Base-by-base conservation (phyloP, 2,113 vertebrate species). In the Oostethus manadensis region DNA sequence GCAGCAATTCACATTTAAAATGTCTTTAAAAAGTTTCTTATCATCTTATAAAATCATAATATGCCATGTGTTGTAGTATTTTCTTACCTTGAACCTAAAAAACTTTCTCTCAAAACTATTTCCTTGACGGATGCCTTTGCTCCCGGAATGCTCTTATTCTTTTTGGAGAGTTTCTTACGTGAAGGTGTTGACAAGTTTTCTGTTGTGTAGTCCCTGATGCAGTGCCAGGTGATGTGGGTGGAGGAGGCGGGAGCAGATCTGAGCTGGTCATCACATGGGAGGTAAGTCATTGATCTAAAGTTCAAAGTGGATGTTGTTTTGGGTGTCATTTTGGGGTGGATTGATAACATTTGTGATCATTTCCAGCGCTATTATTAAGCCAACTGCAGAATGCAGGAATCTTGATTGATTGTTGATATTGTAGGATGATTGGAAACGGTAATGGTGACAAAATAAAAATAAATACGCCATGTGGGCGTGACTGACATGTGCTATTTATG, bases 231-330 rank as follows among this genome's bases (percentile, higher is more conserved):
- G 93, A 96, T 55, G 94, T 96, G 80, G 92, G 90, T 35, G 95
- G 95, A 81, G 95, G 95, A 74, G 95, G 94, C 33, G 95, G 95
- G 64, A 95, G 93, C 84, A 91, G 92, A 60, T 93, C 93, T 57
- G 95, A 98, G 79, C 84, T 98, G 74, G 94, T 98, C 82, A 96
- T 98, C 81, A 96, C 93, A 45, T 98, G 95, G 95, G 95, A 98
- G 87, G 95, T 98, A 92, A 95, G 92, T 94, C 81, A 87, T 88
- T 86, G 62, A 78, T 90, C 84, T 81, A 75, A 76, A 79, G 84
- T 55, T 55, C 13, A 11, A 42, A 42, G 38, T 42, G 29, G 29
- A 3, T 33, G 29, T 33, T 33, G 29, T 33, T 33, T 33, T 29
- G 26, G 5, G 5, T 8, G 4, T 14, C 38, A 14, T 2, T 42